Base-by-base conservation (phyloP, 2,113 vertebrate genomes). In the Phylloscopus trochilus region DNA sequence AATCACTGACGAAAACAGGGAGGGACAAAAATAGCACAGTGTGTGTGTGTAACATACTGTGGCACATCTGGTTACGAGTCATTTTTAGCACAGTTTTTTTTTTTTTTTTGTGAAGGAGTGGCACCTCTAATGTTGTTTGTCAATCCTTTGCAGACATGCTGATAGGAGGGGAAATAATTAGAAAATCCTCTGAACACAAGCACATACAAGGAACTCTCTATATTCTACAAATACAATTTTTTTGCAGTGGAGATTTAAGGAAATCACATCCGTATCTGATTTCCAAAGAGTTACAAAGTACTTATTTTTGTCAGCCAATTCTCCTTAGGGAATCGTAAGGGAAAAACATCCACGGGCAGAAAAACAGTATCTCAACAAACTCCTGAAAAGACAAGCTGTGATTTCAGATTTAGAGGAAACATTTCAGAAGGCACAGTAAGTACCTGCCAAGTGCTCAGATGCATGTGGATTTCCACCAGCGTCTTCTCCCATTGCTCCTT, bases 41-140 rank as follows among this genome's bases (percentile, higher is more conserved):
- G n/a, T 39, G 37, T 39, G 37, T 26, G 7, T 35, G 19, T 55
- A 67, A 41, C 19, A 20, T 23, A 23, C 43, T 41, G 26, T 13
- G 87, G 44, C 58, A 95, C 91, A 72, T 93, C 81, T 93, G 80
- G 53, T 77, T 92, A 55, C 22, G 8, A 93, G 63, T 52, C n/a
- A 62, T 53, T 79, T 76, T 23, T 28, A 86, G 84, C 35, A 49
- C 8, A 59, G 62, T n/a, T 6, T 58, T 41, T 62, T 35, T 37
- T 55, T 6, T 58, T 41, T 62, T 37, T 37, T 55, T 66, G 51
- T 78, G 5, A 47, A 84, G 73, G 30, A 63, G 27, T 27, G 12
- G 13, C 44, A 59, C 56, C 31, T 81, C 47, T 75, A 56, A 59
- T 46, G 43, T 49, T 87, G 47, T 75, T 92, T 78, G 70, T 73